phyloP scores from a whole-genome alignment of 2,113 vertebrate species.

The Entomyzon cyanotis region DNA sequence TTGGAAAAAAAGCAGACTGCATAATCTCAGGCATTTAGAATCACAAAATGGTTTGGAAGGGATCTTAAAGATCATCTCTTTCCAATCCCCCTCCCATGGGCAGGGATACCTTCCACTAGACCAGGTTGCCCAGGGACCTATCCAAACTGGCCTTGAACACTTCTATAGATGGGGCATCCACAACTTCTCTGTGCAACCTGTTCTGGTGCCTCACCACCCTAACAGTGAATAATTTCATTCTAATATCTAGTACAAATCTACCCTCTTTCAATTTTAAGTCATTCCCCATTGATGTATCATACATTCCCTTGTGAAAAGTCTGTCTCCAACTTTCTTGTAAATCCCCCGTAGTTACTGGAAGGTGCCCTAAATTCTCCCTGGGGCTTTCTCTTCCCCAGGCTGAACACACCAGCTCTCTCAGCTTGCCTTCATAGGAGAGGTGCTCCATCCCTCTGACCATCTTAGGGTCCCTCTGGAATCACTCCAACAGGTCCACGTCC shows the following conservation, averaged over 20 bases:
- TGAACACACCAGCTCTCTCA: not conserved
- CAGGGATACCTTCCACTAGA: not conserved
- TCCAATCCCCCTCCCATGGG: rapidly evolving
- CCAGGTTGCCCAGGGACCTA: not conserved
- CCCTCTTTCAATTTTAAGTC: not conserved
- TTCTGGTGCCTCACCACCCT: not conserved
- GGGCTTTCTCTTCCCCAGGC: not conserved
- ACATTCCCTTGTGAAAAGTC: not conserved
- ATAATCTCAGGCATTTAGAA: not conserved
- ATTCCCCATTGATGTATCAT: not conserved
- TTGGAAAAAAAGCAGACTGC: not conserved
- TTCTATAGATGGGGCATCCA: not conserved
- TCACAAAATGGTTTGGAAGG: not conserved
- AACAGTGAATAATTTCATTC: not conserved
- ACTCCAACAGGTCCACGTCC: not conserved
- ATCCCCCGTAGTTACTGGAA: not conserved
- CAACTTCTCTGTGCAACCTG: not conserved
- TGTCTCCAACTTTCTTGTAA: not conserved
- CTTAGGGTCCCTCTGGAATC: not conserved
- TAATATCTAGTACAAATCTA: not conserved
- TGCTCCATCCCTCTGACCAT: not conserved
- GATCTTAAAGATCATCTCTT: not conserved
- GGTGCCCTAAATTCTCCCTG: not conserved
- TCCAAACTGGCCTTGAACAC: not conserved
- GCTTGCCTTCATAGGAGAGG: not conserved